These are phyloP conservation scores for Adelognathus sp. DNA, from an alignment of 2,888 invertebrate species.

Conservation along the genomic window DNA sequence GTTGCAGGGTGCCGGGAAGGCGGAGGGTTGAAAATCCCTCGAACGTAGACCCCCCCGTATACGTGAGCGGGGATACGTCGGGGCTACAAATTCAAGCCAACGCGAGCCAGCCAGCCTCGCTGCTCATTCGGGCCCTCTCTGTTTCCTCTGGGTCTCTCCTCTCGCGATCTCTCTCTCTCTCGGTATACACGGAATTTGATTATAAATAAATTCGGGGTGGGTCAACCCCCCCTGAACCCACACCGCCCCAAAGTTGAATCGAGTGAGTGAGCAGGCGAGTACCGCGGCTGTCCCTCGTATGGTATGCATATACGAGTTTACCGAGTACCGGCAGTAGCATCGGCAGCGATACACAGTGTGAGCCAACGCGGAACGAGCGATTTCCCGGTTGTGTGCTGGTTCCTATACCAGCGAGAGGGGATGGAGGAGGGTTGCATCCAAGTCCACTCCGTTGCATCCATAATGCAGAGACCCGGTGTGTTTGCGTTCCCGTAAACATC, in stretches of 20 bases:
- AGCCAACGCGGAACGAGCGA: conserved; percentile 51
- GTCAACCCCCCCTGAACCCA: no score
- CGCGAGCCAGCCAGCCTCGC: conserved; percentile 57
- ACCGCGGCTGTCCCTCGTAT: conserved; percentile 57
- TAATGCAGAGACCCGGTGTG: conserved; percentile 77
- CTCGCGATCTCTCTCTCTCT: conserved; percentile 20
- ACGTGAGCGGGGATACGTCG: conserved; percentile 67
- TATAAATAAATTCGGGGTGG: conserved; percentile 80
- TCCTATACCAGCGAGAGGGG: conserved; percentile 50
- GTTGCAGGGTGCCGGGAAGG: conserved; percentile 32
- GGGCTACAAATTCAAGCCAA: conserved; percentile 78
- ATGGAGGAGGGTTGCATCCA: conserved; percentile 57
- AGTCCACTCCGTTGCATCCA: conserved; percentile 79
- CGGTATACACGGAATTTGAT: conserved; percentile 76
- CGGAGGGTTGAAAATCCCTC: conserved; percentile 58
- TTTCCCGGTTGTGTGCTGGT: conserved; percentile 28
- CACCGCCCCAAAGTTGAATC: conserved; percentile 44
- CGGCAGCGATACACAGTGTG: conserved; percentile 38
- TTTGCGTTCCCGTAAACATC: conserved; percentile 78
- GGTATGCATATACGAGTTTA: conserved; percentile 42
- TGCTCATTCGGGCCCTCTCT: conserved; percentile 39
- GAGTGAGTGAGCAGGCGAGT: conserved; percentile 43
- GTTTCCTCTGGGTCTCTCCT: conserved; percentile 45
- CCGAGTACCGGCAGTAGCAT: conserved; percentile 39
- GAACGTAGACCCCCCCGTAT: conserved; percentile 56